These are phyloP conservation scores for Crax fasciolata DNA, from an alignment of 2,797 vertebrate species.

Conservation along the genomic window DNA sequence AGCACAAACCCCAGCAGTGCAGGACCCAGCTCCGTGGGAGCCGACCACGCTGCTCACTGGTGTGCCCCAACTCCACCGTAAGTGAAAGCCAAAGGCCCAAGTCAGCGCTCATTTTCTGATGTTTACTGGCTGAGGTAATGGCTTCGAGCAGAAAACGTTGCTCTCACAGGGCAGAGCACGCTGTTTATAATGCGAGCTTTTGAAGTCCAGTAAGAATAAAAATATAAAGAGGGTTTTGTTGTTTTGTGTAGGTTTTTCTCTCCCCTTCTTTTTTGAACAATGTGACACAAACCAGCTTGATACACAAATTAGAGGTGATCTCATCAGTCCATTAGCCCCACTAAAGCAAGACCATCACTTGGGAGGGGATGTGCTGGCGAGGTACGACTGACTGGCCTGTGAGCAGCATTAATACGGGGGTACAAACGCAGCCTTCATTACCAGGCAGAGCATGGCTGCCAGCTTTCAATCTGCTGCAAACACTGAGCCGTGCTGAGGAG, in stretches of 20 bases:
- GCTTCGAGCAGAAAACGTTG: background rate
- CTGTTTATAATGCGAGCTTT: slow-evolving; percentile 16
- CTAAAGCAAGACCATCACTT: slow-evolving; percentile 56
- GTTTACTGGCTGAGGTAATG: slow-evolving; percentile 46
- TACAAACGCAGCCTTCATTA: slow-evolving; percentile 72
- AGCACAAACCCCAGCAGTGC: background rate
- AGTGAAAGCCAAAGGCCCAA: background rate
- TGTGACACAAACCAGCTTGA: slow-evolving; percentile 70
- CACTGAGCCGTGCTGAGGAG: slow-evolving; percentile 11
- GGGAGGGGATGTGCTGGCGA: slow-evolving; percentile 77
- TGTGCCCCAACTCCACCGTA: background rate
- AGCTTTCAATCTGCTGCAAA: slow-evolving; percentile 45
- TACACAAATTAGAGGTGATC: slow-evolving; percentile 78
- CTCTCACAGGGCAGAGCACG: slow-evolving; percentile 35
- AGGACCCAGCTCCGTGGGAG: background rate
- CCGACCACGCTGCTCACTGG: too few relatives aligned
- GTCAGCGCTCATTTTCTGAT: background rate
- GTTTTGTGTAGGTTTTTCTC: slow-evolving; percentile 37
- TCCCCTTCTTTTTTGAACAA: slow-evolving; percentile 4
- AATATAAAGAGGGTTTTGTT: slow-evolving; percentile 64
- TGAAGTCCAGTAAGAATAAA: slow-evolving; percentile 62
- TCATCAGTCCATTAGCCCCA: slow-evolving; percentile 73
- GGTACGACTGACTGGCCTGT: slow-evolving; percentile 60
- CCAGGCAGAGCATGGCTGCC: slow-evolving; percentile 69
- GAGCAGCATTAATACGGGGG: background rate